A percentile compares a stretch with the other conserved stretches of the same genome.
These are phyloP conservation scores for Mesaphorura yosii DNA, from an alignment of 1,140 invertebrate genomes.

Conservation along the genomic window DNA sequence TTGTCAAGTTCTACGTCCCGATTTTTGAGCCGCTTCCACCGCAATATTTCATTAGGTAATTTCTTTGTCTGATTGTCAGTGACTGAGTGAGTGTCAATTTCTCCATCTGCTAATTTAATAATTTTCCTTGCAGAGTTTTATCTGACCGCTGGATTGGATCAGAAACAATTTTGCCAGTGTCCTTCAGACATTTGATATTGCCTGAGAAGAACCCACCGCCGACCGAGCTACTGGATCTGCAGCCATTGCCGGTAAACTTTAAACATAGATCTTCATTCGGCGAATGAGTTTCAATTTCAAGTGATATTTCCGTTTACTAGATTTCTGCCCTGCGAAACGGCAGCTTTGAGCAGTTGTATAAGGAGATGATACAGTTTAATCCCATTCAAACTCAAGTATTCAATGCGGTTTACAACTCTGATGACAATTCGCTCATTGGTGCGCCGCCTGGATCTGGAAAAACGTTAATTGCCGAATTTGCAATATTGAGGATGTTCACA, in stretches of 20 bases:
- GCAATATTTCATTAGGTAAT: slow-evolving; percentile 87
- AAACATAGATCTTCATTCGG: background rate
- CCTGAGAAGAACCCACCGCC: slow-evolving; percentile 97
- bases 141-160: slow-evolving; percentile 70
- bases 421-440: slow-evolving; percentile 97
- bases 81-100: too few species aligned
- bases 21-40: slow-evolving; percentile 96
- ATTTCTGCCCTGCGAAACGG: slow-evolving; percentile 68
- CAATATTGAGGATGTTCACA: slow-evolving; percentile 76
- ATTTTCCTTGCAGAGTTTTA: too few species aligned
- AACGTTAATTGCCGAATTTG: slow-evolving; percentile 93
- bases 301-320: slow-evolving; percentile 22
- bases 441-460: slow-evolving; percentile 94
- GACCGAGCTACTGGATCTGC: slow-evolving; percentile 93
- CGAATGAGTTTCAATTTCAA: background rate
- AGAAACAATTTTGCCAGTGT: slow-evolving; percentile 93
- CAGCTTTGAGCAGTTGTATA: slow-evolving; percentile 75
- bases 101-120: too few species aligned
- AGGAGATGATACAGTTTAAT: slow-evolving; percentile 87
- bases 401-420: slow-evolving; percentile 95
- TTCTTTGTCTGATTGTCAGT: too few species aligned
- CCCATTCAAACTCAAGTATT: slow-evolving; percentile 99
- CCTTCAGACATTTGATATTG: slow-evolving; percentile 91
- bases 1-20: slow-evolving; percentile 96
- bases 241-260: slow-evolving; percentile 68